Evolutionary conservation across 2,888 invertebrate genomes (phyloP).

Genomic region (Cephus spinipes): DNA sequence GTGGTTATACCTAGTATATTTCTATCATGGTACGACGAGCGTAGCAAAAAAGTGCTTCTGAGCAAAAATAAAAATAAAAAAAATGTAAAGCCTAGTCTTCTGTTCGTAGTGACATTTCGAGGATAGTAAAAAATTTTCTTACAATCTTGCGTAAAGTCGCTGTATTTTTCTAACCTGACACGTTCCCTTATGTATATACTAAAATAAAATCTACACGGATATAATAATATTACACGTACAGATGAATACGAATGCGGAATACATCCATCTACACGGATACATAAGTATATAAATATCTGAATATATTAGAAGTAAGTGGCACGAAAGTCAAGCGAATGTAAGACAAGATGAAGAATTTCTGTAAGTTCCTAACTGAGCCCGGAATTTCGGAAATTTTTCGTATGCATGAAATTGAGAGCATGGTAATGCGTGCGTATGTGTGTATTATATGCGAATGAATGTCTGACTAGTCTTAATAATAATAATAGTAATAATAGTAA

Average conservation of each 20-base stretch:
- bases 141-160: constrained; percentile 56
- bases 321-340: constrained; percentile 19
- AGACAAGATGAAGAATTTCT: constrained; percentile 32
- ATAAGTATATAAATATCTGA: constrained; percentile 24
- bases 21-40: constrained; percentile 12
- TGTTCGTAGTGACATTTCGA: constrained; percentile 32
- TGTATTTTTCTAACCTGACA: constrained; percentile 65
- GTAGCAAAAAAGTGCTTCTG: constrained; percentile 39
- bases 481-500: background rate
- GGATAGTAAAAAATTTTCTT: constrained; percentile 49
- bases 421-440: background rate
- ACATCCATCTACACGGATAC: background rate
- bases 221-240: background rate
- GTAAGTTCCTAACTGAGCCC: constrained; percentile 40
- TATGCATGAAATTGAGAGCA: background rate
- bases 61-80: constrained; percentile 19
- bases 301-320: constrained; percentile 33
- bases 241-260: background rate
- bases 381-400: constrained; percentile 39
- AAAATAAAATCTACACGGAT: background rate
- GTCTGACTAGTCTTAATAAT: background rate
- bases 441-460: background rate
- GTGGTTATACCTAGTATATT: no score
- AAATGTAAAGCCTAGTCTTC: constrained; percentile 14
- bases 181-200: constrained; percentile 58